Conservation (phyloP, 2,797 vertebrate genomes). For the Echeneis naucrates region DNA sequence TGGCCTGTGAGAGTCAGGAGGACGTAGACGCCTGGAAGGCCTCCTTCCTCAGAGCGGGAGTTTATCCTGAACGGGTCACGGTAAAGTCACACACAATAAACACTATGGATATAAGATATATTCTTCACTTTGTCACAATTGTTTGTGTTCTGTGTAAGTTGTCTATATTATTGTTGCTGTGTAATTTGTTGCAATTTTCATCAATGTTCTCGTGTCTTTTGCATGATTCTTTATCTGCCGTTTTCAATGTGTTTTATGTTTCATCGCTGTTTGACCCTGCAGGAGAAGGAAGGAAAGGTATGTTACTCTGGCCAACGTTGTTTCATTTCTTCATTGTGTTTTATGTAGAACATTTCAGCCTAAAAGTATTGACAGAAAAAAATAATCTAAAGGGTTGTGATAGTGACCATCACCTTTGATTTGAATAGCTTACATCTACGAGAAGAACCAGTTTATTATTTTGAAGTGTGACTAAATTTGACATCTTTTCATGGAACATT, state of each 20-base stretch:
- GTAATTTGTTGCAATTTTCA: constrained; percentile 25
- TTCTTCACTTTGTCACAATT: background rate
- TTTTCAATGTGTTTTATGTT: constrained; percentile 57
- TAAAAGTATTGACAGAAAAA: too few species aligned
- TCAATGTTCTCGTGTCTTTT: constrained; percentile 54
- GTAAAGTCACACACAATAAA: constrained; percentile 78
- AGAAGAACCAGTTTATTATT: background rate
- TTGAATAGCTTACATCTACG: background rate
- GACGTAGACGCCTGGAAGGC: constrained; percentile 99
- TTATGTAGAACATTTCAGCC: background rate
- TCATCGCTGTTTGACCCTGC: constrained; percentile 55
- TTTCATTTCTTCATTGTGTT: constrained; percentile 2
- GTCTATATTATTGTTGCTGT: background rate
- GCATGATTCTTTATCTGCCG: constrained; percentile 49
- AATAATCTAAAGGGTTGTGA: too few species aligned
- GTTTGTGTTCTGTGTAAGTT: background rate
- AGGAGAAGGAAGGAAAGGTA: constrained; percentile 87
- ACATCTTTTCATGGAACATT: too few species aligned
- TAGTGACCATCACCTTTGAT: background rate
- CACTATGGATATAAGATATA: too few species aligned
- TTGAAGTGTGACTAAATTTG: background rate
- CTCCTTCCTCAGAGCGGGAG: constrained; percentile 96
- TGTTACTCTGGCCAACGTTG: constrained; percentile 7
- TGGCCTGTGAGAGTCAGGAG: constrained; percentile 98
- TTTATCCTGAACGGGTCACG: constrained; percentile 95